These are phyloP conservation scores for Myotis lucifugus DNA, from an alignment of 2,113 vertebrate genomes.

Conservation along the genomic window DNA sequence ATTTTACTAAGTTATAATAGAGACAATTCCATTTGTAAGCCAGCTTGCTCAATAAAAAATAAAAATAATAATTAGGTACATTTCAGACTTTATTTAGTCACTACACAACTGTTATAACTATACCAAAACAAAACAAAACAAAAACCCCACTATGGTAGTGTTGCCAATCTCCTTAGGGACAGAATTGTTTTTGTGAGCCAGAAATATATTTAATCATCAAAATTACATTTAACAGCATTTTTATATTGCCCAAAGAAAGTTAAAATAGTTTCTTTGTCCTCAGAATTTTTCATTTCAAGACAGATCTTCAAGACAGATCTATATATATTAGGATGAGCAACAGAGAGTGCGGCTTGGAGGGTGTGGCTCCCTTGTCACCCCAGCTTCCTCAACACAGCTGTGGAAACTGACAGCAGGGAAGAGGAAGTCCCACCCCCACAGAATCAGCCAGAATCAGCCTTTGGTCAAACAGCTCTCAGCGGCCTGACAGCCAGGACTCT, in stretches of 20 bases:
- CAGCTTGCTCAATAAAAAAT: not conserved
- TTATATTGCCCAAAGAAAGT: not conserved
- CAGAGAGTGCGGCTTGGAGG: too few relatives aligned
- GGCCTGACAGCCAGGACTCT: too few relatives aligned
- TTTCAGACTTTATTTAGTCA: not conserved
- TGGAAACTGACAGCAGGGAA: too few relatives aligned
- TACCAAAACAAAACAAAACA: not conserved
- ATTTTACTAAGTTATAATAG: not conserved
- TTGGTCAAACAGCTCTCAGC: too few relatives aligned
- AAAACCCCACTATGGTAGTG: not conserved
- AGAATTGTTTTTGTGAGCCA: not conserved
- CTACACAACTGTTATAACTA: not conserved
- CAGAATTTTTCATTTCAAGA: conserved; percentile 11
- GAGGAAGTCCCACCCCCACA: too few relatives aligned
- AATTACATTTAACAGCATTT: not conserved
- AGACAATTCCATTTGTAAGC: not conserved
- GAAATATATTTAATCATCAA: not conserved
- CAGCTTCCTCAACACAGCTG: too few relatives aligned
- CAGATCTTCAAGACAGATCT: not conserved
- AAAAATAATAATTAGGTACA: not conserved
- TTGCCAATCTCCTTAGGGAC: not conserved
- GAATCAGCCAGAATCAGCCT: too few relatives aligned
- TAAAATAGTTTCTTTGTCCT: not conserved
- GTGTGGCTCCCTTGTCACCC: too few relatives aligned
- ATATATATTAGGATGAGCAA: not conserved